phyloP scores from a whole-genome alignment of 2,888 invertebrate genomes.

The Trichopria drosophilae region DNA sequence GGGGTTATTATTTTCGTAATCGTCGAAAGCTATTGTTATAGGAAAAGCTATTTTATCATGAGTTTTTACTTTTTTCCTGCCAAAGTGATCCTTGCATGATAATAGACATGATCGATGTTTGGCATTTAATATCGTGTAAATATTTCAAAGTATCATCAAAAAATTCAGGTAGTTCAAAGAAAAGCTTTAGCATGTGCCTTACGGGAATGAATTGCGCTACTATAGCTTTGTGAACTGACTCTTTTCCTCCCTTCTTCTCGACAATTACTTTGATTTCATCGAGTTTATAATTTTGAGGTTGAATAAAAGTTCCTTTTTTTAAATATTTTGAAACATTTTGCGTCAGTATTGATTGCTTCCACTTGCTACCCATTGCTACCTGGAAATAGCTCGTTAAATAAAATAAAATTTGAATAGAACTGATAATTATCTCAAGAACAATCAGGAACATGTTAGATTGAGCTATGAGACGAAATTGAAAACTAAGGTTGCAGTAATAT shows the following conservation, averaged over 20 bases:
- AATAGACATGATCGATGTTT: background rate
- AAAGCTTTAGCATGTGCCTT: background rate
- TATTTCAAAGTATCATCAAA: background rate
- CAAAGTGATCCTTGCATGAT: background rate
- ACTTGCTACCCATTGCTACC: too few species aligned
- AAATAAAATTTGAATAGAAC: too few species aligned
- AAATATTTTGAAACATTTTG: background rate
- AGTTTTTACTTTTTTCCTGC: too few species aligned
- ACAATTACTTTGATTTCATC: background rate
- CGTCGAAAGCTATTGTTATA: too few species aligned
- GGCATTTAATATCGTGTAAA: background rate
- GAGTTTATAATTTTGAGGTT: background rate
- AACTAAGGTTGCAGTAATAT: too few species aligned
- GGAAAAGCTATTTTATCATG: too few species aligned
- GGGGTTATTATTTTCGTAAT: too few species aligned
- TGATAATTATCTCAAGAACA: too few species aligned
- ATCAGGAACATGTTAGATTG: too few species aligned
- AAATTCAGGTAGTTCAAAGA: slow-evolving; percentile 3
- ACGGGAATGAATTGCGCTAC: slow-evolving; percentile 1
- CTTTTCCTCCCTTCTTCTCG: background rate
- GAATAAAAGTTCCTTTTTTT: background rate
- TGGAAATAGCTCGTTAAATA: too few species aligned
- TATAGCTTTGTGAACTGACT: background rate
- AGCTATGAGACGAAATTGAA: too few species aligned
- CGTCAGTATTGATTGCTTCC: too few species aligned